Percentiles rank a stretch among this genome's conserved stretches.
Conservation (phyloP, 2,113 vertebrate species). For the Takifugu flavidus region DNA sequence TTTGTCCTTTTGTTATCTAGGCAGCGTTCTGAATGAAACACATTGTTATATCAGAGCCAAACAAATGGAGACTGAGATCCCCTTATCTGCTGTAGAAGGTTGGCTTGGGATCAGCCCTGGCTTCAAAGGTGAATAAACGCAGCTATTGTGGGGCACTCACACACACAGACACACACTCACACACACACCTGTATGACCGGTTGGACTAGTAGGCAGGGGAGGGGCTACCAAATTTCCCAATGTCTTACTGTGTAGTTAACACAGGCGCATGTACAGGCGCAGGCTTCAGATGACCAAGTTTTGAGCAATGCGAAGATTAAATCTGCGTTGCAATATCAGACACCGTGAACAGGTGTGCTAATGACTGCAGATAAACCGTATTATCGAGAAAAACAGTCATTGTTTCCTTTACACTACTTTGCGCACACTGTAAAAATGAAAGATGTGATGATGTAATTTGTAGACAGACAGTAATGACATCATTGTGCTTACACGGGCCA, state of each 20-base stretch:
- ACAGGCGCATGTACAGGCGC: conserved; percentile 24
- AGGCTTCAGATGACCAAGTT: neutral
- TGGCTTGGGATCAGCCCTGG: conserved; percentile 4
- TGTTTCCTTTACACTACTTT: conserved; percentile 30
- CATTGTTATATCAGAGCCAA: conserved; percentile 42
- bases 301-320: neutral
- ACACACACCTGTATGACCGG: conserved; percentile 45
- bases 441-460: conserved; percentile 4
- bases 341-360: conserved; percentile 27
- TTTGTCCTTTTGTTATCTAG: conserved; percentile 17
- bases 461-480: conserved; percentile 17
- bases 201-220: conserved; percentile 44
- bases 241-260: conserved; percentile 5
- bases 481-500: neutral
- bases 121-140: conserved; percentile 39
- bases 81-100: conserved; percentile 51
- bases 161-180: conserved; percentile 17
- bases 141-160: neutral
- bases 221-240: conserved; percentile 25
- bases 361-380: neutral
- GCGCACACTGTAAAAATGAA: neutral
- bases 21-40: conserved; percentile 19
- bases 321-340: conserved; percentile 14
- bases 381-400: conserved; percentile 22
- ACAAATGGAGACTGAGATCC: conserved; percentile 42